Evolutionary conservation across 1,140 invertebrate genomes (phyloP), one percentile per base, ranked within the genome.

Genomic region (Brachionus manjavacas): DNA sequence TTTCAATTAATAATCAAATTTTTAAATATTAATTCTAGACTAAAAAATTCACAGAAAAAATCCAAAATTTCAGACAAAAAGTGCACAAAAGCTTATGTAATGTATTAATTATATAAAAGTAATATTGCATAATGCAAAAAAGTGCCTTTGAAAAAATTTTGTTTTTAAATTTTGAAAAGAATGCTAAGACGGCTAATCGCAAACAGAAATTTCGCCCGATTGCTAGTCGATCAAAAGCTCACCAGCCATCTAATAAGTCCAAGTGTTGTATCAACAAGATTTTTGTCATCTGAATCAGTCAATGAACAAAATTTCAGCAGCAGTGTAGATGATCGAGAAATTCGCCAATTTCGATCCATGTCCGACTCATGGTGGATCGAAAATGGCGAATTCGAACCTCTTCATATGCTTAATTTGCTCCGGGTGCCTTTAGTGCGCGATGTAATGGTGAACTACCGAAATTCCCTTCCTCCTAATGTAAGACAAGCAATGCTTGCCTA

Each of bases 371-470:
- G 91, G 91, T 92, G 91, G 91, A 87, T 90, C 86, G 88, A 88
- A 85, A 85, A 86, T 78, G 89, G 90, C 4, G 87, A 89, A 46
- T 90, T 90, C 85, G 86, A 87, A 76, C 87, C 90, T 4, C 86
- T 92, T 7, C 91, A 91, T 86, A 86, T 89, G 3, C 88, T 92
- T 87, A 92, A 92, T 86, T 85, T 87, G 86, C 85, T 90, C 12
- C 89, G 94, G 87, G 90, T 95, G 35, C 92, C 93, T 3, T 92
- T 95, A 66, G 90, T 96, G n/a, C 89, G 92, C 87, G 92, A 95
- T 89, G 93, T 93, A 52, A 87, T 89, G 16, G 41, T 79, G 4
- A 70, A 74, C 28, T 46, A 85, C 60, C 86, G 25, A 70, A 85
- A n/a, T 35, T 85, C 64, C 68, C 83, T 78, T 8, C 20, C 55